Conservation (phyloP, 2,888 invertebrate genomes). For the Calameuta pallipes region DNA sequence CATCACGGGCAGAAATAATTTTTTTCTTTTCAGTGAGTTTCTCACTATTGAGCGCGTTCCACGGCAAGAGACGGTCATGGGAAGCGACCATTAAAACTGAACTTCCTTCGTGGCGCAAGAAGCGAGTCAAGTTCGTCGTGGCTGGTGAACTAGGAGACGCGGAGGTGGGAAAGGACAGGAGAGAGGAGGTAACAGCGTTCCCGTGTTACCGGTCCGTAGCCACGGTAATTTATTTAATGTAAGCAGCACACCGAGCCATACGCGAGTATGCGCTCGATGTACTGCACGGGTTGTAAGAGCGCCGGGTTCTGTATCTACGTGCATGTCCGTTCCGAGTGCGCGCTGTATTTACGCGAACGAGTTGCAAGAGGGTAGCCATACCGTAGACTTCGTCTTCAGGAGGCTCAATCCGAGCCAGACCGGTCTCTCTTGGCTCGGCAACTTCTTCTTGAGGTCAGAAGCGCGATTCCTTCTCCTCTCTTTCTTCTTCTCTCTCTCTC, state of each 20-base stretch:
- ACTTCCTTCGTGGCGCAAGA: conserved; percentile 44
- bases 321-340: conserved; percentile 14
- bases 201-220: conserved; percentile 58
- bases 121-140: conserved; percentile 43
- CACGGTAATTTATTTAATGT: conserved; percentile 59
- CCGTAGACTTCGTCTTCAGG: not conserved
- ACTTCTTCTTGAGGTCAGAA: conserved; percentile 50
- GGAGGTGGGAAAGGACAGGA: not conserved
- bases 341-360: conserved; percentile 2
- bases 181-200: conserved; percentile 58
- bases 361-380: conserved; percentile 1
- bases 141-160: not conserved
- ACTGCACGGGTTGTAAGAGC: conserved; percentile 11
- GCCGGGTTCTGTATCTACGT: conserved; percentile 21
- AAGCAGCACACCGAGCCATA: conserved; percentile 32
- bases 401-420: conserved; percentile 8
- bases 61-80: conserved; percentile 46
- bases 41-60: conserved; percentile 13
- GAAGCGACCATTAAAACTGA: conserved; percentile 46
- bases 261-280: conserved; percentile 13
- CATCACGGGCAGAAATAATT: not conserved
- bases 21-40: not conserved
- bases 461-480: conserved; percentile 33
- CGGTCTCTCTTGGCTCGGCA: conserved; percentile 11
- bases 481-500: conserved; percentile 4